Conservation (phyloP, 2,888 invertebrate species). For the Candidula unifasciata region DNA sequence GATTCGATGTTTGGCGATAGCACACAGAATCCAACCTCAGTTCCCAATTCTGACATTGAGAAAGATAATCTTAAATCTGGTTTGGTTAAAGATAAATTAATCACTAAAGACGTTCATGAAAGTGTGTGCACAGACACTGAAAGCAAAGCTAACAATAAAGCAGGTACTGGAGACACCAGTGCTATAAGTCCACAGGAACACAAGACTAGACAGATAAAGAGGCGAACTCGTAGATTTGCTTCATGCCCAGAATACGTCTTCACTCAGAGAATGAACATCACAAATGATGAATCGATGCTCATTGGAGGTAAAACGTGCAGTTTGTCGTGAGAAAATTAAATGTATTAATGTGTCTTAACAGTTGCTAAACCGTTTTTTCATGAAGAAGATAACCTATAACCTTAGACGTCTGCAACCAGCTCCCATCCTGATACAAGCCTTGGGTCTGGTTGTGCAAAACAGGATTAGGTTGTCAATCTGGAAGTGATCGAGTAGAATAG, state of each 20-base stretch:
- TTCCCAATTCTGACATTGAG: neutral
- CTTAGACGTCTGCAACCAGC: no score
- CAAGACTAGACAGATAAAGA: neutral
- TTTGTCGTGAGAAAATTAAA: no score
- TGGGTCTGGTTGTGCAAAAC: no score
- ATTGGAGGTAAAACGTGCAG: constrained; percentile 18
- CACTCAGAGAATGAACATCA: constrained; percentile 49
- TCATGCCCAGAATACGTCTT: constrained; percentile 48
- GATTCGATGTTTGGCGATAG: neutral
- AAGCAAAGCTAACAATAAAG: neutral
- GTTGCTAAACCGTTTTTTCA: no score
- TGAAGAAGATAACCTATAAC: no score
- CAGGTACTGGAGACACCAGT: neutral
- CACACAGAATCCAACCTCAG: neutral
- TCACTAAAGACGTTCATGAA: constrained; percentile 8
- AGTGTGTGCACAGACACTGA: neutral
- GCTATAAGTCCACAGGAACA: neutral
- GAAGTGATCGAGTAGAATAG: no score
- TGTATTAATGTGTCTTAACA: no score
- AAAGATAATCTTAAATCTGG: neutral
- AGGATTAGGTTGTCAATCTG: no score
- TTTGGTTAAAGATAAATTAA: neutral
- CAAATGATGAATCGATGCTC: constrained; percentile 40
- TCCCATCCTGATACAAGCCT: no score
- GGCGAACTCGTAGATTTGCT: constrained; percentile 13